phyloP scores from a whole-genome alignment of 1,140 invertebrate species.

The Drosophila repleta region DNA sequence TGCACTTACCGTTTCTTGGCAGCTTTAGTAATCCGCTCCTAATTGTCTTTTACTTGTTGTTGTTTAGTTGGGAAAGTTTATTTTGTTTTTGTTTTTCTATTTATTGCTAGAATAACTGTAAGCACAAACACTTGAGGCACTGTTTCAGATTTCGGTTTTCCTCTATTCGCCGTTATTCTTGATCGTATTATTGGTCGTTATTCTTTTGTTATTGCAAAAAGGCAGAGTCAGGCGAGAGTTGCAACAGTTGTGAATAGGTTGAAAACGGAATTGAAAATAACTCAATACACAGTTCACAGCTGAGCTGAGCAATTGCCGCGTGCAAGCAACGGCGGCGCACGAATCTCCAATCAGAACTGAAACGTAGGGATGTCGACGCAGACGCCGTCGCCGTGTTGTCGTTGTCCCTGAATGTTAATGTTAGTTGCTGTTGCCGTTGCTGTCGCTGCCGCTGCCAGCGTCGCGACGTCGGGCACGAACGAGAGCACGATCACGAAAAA shows the following conservation, averaged over 20 bases:
- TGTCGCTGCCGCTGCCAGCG: conserved; percentile 21
- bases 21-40: conserved; percentile 42
- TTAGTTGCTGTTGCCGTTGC: conserved; percentile 42
- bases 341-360: conserved; percentile 82
- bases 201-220: conserved; percentile 33
- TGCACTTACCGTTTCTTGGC: conserved; percentile 43
- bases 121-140: conserved; percentile 55
- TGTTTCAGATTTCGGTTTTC: conserved; percentile 48
- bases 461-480: conserved; percentile 34
- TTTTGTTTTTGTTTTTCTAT: not conserved
- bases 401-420: conserved; percentile 73
- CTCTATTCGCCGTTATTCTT: conserved; percentile 32
- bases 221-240: conserved; percentile 31
- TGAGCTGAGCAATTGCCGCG: conserved; percentile 72
- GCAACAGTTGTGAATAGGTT: conserved; percentile 42
- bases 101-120: conserved; percentile 6
- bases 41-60: conserved; percentile 19
- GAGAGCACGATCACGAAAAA: conserved; percentile 52
- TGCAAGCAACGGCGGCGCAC: conserved; percentile 68
- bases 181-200: conserved; percentile 15
- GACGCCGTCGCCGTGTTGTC: conserved; percentile 68
- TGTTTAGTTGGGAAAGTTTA: conserved; percentile 44
- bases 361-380: conserved; percentile 73
- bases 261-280: conserved; percentile 65
- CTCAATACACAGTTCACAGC: conserved; percentile 56